A percentile compares a stretch with the other conserved stretches of the same genome.
These are phyloP conservation scores for Aspidoscelis tigris DNA, from an alignment of 2,113 vertebrate species.

Conservation along the genomic window DNA sequence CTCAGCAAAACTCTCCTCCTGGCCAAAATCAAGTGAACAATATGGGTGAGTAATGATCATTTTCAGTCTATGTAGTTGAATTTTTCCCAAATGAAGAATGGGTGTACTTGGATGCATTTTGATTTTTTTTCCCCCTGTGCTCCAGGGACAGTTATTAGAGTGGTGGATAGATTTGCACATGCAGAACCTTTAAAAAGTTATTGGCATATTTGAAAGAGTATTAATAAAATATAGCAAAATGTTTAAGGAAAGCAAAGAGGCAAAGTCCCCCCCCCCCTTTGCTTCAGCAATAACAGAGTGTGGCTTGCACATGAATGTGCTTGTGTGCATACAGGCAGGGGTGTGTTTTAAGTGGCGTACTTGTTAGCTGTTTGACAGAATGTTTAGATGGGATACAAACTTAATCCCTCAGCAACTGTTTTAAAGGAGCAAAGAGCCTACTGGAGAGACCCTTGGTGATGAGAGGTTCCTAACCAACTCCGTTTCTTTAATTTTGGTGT, in stretches of 20 bases:
- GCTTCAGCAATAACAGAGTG: not conserved
- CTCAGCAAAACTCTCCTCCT: not conserved
- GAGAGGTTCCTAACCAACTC: too few species aligned
- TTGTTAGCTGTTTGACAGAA: not conserved
- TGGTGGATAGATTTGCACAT: not conserved
- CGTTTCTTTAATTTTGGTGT: too few species aligned
- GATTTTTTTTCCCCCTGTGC: not conserved
- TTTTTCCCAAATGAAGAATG: not conserved
- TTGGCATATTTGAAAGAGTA: not conserved
- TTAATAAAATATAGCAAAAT: not conserved
- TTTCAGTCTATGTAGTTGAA: not conserved
- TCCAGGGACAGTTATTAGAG: not conserved
- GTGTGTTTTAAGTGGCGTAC: not conserved
- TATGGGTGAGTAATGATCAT: constrained; percentile 13
- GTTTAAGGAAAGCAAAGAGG: not conserved
- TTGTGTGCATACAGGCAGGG: too few species aligned
- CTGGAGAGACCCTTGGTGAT: too few species aligned
- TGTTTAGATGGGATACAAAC: not conserved
- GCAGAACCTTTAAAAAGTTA: not conserved
- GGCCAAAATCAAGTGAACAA: constrained; percentile 6
- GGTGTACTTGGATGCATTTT: not conserved
- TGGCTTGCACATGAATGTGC: too few species aligned
- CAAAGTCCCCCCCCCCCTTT: not conserved
- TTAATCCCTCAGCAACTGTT: not conserved
- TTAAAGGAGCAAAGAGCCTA: not conserved